Conservation (phyloP, 2,113 vertebrate genomes). For the Todiramphus saurophagus region DNA sequence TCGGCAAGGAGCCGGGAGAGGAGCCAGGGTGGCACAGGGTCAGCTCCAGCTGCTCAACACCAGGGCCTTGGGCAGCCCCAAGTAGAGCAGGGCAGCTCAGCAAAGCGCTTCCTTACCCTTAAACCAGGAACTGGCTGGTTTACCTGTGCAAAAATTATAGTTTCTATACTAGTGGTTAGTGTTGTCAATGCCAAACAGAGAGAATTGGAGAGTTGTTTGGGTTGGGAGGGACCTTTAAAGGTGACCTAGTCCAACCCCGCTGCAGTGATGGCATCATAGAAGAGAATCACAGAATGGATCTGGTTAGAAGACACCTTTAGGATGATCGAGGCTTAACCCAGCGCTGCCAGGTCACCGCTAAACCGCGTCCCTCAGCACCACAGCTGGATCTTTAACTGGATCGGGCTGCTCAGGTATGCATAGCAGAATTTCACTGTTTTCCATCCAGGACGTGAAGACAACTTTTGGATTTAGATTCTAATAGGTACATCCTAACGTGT, state of each 20-base stretch:
- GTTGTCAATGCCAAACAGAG: accelerated
- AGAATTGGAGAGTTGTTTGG: neutral
- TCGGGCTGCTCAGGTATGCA: accelerated
- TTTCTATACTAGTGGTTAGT: neutral
- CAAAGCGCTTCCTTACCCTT: neutral
- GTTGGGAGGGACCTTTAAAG: neutral
- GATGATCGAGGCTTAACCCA: neutral
- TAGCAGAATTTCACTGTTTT: accelerated
- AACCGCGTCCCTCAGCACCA: neutral
- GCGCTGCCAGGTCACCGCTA: neutral
- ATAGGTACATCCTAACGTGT: accelerated
- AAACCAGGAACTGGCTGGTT: accelerated
- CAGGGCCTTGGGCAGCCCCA: neutral
- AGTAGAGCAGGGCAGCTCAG: neutral
- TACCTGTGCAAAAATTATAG: accelerated
- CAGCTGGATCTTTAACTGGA: neutral
- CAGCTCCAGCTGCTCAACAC: neutral
- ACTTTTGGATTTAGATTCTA: neutral
- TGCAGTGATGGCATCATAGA: neutral
- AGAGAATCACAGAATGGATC: neutral
- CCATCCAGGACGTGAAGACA: neutral
- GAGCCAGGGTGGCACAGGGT: neutral
- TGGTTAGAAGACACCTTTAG: neutral
- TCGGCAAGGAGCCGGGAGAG: accelerated
- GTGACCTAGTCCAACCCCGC: neutral